Conservation (phyloP, 2,888 invertebrate genomes). For the Tipula confusa region DNA sequence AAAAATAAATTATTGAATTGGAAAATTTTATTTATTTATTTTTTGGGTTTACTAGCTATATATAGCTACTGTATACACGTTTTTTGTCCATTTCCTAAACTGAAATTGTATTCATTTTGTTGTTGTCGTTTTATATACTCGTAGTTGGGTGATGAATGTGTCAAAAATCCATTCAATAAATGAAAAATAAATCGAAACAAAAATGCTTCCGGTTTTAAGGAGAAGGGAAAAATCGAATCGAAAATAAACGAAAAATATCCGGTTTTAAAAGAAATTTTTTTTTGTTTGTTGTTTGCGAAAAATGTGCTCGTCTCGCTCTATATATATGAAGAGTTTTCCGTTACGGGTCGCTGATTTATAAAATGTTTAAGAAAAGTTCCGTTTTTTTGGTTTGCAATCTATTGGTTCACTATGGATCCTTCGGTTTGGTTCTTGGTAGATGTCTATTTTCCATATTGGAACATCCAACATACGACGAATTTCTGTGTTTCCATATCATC, state of each 20-base stretch:
- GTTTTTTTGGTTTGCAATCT: no score
- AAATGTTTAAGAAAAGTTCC: no score
- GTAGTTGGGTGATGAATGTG: neutral
- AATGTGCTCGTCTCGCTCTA: neutral
- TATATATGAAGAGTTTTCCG: no score
- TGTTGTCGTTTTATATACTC: neutral
- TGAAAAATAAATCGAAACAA: conserved; percentile 25
- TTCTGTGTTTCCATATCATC: no score
- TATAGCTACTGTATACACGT: neutral
- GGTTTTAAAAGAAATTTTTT: neutral
- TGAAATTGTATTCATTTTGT: neutral
- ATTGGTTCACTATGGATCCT: no score
- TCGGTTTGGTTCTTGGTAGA: no score
- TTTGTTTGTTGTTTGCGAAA: neutral
- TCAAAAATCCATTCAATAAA: conserved; percentile 25
- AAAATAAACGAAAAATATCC: conserved; percentile 20
- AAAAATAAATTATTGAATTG: conserved; percentile 3
- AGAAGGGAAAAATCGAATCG: neutral
- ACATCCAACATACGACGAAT: no score
- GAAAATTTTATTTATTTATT: neutral
- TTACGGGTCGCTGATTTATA: no score
- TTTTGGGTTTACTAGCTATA: no score
- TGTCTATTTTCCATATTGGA: no score
- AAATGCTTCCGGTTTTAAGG: conserved; percentile 9
- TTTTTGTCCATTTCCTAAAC: neutral